Percentiles rank a stretch among this genome's conserved stretches.
Conservation (phyloP, 2,797 vertebrate genomes). For the Microctenopoma stevenorrisi region DNA sequence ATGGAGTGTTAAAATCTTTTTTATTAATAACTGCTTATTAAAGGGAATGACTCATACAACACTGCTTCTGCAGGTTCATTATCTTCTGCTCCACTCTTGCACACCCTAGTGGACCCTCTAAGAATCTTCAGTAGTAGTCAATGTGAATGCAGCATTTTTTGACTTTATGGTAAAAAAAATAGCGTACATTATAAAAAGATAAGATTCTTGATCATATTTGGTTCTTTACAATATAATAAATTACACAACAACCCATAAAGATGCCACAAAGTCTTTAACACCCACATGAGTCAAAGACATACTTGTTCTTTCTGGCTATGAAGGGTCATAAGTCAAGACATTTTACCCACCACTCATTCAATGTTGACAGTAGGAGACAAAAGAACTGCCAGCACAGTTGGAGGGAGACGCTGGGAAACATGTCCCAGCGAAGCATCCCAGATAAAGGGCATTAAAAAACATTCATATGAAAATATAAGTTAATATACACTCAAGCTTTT, state of each 20-base stretch:
- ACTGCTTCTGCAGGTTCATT: neutral
- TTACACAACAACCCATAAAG: neutral
- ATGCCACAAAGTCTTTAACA: neutral
- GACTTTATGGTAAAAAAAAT: neutral
- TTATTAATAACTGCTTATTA: constrained; percentile 48
- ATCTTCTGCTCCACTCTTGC: constrained; percentile 72
- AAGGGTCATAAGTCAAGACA: constrained; percentile 35
- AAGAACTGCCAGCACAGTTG: too few species aligned
- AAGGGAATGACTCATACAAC: constrained; percentile 16
- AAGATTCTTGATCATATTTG: neutral
- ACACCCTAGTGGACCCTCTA: constrained; percentile 72
- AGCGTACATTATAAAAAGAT: too few species aligned
- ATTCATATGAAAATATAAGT: neutral
- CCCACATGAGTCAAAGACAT: neutral
- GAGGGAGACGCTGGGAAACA: neutral
- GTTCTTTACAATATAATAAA: neutral
- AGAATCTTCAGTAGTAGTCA: neutral
- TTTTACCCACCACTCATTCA: neutral
- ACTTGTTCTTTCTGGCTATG: constrained; percentile 5
- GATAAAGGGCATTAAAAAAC: neutral
- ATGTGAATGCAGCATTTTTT: neutral
- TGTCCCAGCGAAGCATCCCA: neutral
- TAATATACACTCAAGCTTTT: neutral
- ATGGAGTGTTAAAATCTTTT: constrained; percentile 45
- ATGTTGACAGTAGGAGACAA: neutral